Conservation (phyloP, 2,888 invertebrate species). For the Meteorus cinctellus region DNA sequence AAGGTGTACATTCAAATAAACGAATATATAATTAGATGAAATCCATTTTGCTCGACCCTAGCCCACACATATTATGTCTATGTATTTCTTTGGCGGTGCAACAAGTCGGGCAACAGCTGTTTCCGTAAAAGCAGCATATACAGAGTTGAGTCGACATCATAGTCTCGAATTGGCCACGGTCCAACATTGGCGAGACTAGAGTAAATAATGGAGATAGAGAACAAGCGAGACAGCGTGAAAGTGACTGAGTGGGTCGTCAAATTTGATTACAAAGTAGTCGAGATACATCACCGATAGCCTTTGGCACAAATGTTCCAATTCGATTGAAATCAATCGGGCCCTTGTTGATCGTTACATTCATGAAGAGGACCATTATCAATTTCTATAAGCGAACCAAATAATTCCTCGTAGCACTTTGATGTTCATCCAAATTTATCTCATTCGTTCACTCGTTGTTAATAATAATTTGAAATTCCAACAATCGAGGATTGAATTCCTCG, state of each 20-base stretch:
- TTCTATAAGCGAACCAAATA: too few species aligned
- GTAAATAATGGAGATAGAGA: not conserved
- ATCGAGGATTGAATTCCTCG: too few species aligned
- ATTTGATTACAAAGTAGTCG: constrained; percentile 18
- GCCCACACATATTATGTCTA: not conserved
- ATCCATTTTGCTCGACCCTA: not conserved
- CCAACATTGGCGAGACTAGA: constrained; percentile 11
- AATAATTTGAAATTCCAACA: too few species aligned
- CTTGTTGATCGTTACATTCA: not conserved
- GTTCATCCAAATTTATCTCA: too few species aligned
- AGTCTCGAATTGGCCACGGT: constrained; percentile 36
- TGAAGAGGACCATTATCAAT: too few species aligned
- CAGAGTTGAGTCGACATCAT: constrained; percentile 24
- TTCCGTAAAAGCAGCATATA: constrained; percentile 52
- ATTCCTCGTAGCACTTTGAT: too few species aligned
- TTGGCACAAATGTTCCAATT: not conserved
- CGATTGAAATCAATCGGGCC: constrained; percentile 12
- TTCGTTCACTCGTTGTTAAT: too few species aligned
- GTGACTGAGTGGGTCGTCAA: constrained; percentile 11
- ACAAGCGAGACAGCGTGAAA: not conserved
- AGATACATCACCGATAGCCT: not conserved
- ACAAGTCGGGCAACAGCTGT: constrained; percentile 68
- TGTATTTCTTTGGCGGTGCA: constrained; percentile 54
- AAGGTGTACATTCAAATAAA: not conserved
- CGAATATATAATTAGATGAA: constrained; percentile 7